Evolutionary conservation across 1,140 invertebrate species (phyloP).

Genomic region (Diabrotica undecimpunctata): DNA sequence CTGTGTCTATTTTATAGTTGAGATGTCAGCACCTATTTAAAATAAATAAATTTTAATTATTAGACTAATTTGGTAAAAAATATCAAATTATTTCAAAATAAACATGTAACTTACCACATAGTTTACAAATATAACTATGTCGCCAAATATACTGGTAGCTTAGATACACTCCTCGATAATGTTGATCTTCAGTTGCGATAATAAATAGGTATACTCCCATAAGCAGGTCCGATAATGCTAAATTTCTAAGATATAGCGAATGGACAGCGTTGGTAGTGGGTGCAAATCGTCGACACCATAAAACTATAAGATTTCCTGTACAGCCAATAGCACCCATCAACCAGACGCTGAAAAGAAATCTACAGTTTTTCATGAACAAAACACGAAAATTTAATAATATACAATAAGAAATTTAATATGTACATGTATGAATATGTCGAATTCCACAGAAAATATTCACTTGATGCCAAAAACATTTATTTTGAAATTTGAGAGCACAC

Average conservation of each 20-base stretch:
- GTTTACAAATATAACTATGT: slow-evolving; percentile 53
- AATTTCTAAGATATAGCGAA: slow-evolving; percentile 60
- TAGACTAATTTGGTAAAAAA: no score
- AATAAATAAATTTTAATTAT: no score
- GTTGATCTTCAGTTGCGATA: slow-evolving; percentile 60
- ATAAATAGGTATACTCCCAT: slow-evolving; percentile 67
- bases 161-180: slow-evolving; percentile 59
- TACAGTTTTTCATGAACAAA: no score
- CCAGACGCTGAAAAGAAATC: slow-evolving; percentile 56
- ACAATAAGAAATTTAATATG: neutral
- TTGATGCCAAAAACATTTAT: no score
- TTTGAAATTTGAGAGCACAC: no score
- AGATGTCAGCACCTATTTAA: no score
- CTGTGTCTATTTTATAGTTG: no score
- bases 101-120: slow-evolving; percentile 48
- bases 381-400: no score
- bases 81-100: no score
- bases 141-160: slow-evolving; percentile 59
- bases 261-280: slow-evolving; percentile 53
- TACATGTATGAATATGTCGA: neutral
- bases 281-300: slow-evolving; percentile 56
- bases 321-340: slow-evolving; percentile 61
- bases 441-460: no score
- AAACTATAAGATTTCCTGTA: slow-evolving; percentile 61
- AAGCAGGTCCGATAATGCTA: slow-evolving; percentile 64